phyloP scores from a whole-genome alignment of 2,797 vertebrate species.

The Acridotheres tristis region DNA sequence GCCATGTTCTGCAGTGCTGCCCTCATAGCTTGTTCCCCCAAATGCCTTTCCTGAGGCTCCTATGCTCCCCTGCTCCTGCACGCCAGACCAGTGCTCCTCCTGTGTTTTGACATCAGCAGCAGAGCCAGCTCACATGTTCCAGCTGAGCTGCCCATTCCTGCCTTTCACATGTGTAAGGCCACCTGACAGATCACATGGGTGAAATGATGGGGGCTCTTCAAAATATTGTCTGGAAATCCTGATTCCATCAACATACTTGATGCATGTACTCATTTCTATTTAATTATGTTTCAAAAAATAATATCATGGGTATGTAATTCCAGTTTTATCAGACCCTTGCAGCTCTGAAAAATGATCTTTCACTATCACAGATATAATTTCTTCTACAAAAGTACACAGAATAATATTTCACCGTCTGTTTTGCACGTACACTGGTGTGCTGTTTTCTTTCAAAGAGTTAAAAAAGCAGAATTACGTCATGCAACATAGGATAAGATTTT shows the following conservation, averaged over 20 bases:
- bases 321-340: background rate
- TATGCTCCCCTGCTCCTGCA: background rate
- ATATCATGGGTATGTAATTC: background rate
- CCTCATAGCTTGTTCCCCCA: accelerated
- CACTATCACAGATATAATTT: background rate
- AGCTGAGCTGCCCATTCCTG: background rate
- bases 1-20: too few relatives aligned
- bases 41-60: background rate
- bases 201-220: background rate
- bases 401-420: background rate
- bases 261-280: background rate
- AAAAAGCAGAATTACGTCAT: background rate
- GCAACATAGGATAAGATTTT: background rate
- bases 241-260: background rate
- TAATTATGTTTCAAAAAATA: background rate
- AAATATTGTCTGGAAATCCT: background rate
- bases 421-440: background rate
- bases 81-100: background rate
- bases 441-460: background rate
- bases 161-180: background rate
- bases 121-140: background rate
- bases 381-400: background rate
- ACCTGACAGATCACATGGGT: background rate
- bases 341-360: background rate
- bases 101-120: background rate